A percentile compares a stretch with the other conserved stretches of the same genome.
phyloP scores from a whole-genome alignment of 2,113 vertebrate species.

The Pleuronectes platessa region DNA sequence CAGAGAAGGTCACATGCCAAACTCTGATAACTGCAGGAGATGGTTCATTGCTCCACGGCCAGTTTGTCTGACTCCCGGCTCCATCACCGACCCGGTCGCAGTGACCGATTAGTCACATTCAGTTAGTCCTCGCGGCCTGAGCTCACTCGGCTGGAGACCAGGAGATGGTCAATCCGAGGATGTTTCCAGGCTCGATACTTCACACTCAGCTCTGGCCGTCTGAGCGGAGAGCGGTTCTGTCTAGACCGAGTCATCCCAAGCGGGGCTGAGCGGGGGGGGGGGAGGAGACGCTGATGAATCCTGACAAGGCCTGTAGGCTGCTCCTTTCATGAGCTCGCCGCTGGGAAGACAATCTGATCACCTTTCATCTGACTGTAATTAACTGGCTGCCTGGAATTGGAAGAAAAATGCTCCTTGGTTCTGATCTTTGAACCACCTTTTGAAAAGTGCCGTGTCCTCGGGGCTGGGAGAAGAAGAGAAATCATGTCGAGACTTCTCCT shows the following conservation, averaged over 20 bases:
- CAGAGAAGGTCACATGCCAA: no score
- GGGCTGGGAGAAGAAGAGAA: constrained; percentile 19
- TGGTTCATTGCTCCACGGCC: constrained; percentile 5
- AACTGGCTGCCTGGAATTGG: constrained; percentile 38
- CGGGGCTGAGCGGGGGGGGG: constrained; percentile 17
- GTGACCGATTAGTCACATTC: constrained; percentile 29
- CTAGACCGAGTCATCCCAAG: constrained; percentile 61
- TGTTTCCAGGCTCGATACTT: constrained; percentile 55
- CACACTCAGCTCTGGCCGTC: constrained; percentile 11
- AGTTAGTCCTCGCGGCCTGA: constrained; percentile 30
- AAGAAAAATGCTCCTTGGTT: constrained; percentile 31
- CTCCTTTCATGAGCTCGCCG: constrained; percentile 49
- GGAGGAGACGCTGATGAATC: constrained; percentile 61
- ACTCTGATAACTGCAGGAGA: constrained; percentile 4
- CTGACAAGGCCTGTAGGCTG: constrained; percentile 56
- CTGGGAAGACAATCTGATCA: constrained; percentile 53
- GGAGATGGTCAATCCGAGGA: constrained; percentile 52
- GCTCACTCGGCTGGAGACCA: constrained; percentile 23
- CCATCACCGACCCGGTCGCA: constrained; percentile 18
- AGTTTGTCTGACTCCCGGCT: constrained; percentile 1
- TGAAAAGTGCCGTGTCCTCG: background rate
- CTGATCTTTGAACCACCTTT: constrained; percentile 28
- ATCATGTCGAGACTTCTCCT: constrained; percentile 12
- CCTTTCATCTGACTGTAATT: constrained; percentile 61
- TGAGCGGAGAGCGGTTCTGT: constrained; percentile 32